Evolutionary conservation across 1,140 invertebrate genomes (phyloP), one percentile per base, ranked within the genome.

Genomic region (Procambarus virginalis): DNA sequence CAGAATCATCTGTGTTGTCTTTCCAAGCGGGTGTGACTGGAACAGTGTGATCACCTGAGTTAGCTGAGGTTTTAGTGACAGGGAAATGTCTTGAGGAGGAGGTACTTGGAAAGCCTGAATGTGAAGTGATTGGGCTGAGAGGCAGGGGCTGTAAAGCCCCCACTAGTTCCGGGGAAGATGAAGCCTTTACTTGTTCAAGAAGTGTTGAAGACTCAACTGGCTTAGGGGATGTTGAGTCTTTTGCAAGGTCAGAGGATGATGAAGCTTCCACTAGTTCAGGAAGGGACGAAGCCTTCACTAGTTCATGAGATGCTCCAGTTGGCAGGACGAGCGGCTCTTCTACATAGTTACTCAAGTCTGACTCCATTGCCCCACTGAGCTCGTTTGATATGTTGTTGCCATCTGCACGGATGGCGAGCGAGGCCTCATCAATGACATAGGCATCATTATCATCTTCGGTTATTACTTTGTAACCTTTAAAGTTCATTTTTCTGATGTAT

Each of bases 371-470:
- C 64, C 46, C 10, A 51, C 70, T 51, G 8, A 89, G 76, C 34
- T 89, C 88, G 34, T 89, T 89, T 49, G 88, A 76, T 58, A 89
- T 84, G 49, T 79, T 60, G 46, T 89, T 70, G 1, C 22, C 73
- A n/a, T 89, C 73, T 34, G 46, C 46, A 22, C 70, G 73, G 12
- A 84, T 70, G 75, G 2, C 2, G 70, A 58, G n/a, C 4, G 51
- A 86, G 12, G 45, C 34, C 45, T 3, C 20, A 10, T 3, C 51
- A 5, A 4, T 58, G 20, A 2, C 60, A 9, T 22, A 78, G 10
- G 51, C 45, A 10, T 60, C 73, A 51, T n/a, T 3, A 2, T 80
- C 49, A 17, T 3, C 48, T 20, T 84, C 82, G 2, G 22, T 48
- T 68, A 17, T 70, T 17, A 9, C 51, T n/a, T 73, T 17, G 64